These are phyloP conservation scores for Hiodon tergisus DNA, from an alignment of 2,113 vertebrate species.

Conservation along the genomic window DNA sequence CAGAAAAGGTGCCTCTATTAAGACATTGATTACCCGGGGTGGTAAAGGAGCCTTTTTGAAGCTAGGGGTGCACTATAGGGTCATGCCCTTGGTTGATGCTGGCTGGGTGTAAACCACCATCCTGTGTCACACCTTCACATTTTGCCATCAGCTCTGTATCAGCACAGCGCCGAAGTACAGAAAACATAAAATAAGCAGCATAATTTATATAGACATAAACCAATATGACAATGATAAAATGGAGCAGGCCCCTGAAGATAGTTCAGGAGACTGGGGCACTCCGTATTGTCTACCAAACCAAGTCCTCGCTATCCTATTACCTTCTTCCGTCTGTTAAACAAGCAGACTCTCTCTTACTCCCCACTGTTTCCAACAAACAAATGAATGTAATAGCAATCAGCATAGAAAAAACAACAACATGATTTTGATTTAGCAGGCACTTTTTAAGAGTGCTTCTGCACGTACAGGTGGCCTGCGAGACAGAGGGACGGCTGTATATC, in stretches of 20 bases:
- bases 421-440: not conserved
- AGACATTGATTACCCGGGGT: not conserved
- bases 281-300: not conserved
- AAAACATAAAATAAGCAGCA: slow-evolving; percentile 66
- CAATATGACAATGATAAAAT: slow-evolving; percentile 36
- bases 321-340: not conserved
- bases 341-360: not conserved
- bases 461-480: not conserved
- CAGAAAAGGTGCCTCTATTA: not conserved
- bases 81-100: slow-evolving; percentile 29
- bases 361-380: not conserved
- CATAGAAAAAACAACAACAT: not conserved
- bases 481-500: not conserved
- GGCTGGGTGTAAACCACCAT: slow-evolving; percentile 21
- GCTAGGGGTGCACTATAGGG: not conserved
- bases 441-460: not conserved
- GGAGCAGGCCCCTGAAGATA: slow-evolving; percentile 55
- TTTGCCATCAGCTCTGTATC: not conserved
- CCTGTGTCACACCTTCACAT: not conserved
- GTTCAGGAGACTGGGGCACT: not conserved
- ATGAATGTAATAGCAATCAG: not conserved
- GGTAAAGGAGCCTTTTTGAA: not conserved
- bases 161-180: slow-evolving; percentile 39
- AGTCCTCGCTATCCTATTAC: not conserved
- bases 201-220: slow-evolving; percentile 61